Percentiles rank a stretch among this genome's conserved stretches.
phyloP scores from a whole-genome alignment of 2,888 invertebrate species.

The Synanthedon formicaeformis region DNA sequence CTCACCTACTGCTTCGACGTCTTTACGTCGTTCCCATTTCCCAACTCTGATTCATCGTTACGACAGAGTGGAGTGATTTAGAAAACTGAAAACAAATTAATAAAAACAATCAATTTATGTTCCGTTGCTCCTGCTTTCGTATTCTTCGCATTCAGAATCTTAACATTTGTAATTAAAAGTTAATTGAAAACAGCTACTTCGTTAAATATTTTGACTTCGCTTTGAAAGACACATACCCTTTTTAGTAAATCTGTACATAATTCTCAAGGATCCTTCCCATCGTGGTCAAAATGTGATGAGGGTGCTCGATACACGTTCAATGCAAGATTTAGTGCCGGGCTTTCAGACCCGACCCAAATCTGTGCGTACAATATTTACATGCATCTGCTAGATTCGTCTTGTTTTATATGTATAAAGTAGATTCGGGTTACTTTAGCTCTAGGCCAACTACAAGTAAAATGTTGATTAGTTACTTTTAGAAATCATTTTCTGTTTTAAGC shows the following conservation, averaged over 20 bases:
- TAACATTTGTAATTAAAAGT: neutral
- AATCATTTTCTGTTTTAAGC: no score
- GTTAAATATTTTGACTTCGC: neutral
- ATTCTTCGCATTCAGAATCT: neutral
- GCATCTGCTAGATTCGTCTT: constrained; percentile 21
- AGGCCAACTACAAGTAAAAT: no score
- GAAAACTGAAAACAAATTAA: constrained; percentile 1
- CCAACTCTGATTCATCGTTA: constrained; percentile 1
- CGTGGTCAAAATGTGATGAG: constrained; percentile 15
- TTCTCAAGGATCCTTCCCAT: neutral
- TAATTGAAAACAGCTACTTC: neutral
- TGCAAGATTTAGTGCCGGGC: constrained; percentile 26
- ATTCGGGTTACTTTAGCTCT: no score
- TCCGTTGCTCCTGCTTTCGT: neutral
- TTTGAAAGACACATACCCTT: neutral
- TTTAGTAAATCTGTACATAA: neutral
- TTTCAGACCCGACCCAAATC: constrained; percentile 15
- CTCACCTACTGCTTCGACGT: neutral
- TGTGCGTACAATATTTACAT: constrained; percentile 9
- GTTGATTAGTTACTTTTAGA: no score
- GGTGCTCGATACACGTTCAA: constrained; percentile 13
- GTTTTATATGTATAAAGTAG: no score
- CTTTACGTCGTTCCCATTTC: neutral
- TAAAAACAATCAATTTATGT: neutral
- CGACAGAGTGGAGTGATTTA: neutral